Evolutionary conservation across 2,113 vertebrate species (phyloP), one percentile per base, ranked within the genome.

Genomic region (Calyptomena viridis): DNA sequence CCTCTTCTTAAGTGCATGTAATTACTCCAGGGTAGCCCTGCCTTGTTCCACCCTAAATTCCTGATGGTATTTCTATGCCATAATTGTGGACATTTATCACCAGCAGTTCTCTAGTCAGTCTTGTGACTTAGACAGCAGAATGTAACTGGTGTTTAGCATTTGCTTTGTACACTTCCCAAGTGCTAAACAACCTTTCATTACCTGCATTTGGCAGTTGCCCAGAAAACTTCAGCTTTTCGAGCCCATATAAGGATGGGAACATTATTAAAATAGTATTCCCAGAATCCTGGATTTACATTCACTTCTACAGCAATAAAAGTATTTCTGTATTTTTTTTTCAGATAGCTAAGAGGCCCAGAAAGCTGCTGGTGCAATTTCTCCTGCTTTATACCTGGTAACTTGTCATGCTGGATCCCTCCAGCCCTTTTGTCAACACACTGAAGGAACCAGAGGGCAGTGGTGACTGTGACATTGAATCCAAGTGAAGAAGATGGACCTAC

Each of bases 41-140:
- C 87, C 90, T 94, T 35, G 71, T 92, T 79, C 59, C 89, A 74
- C 86, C 92, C 84, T 85, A n/a, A 86, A 96, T 89, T 93, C 94
- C 93, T 92, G 31, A 56, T 67, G 89, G 67, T 63, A 60, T 92
- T 93, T 74, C 55, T 60, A 44, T 39, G 6, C 71, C 72, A 6
- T 91, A 87, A 91, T 90, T 84, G 67, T 56, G 62, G 74, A 71
- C 52, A 66, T 84, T 80, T 91, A 91, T 90, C 83, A 62, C 33
- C 23, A 44, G 80, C 90, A 81, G 56, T 46, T 81, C 83, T 94
- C 76, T 35, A 64, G 68, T 63, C 86, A 89, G 71, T 28, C 91
- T 77, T 46, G 21, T 83, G 94, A 84, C 84, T 84, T n/a, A 75
- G 50, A 33, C 11, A 74, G 72, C 47, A 90, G 86, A 68, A 78